These are phyloP conservation scores for Listronotus bonariensis DNA, from an alignment of 1,140 invertebrate genomes.

Conservation along the genomic window DNA sequence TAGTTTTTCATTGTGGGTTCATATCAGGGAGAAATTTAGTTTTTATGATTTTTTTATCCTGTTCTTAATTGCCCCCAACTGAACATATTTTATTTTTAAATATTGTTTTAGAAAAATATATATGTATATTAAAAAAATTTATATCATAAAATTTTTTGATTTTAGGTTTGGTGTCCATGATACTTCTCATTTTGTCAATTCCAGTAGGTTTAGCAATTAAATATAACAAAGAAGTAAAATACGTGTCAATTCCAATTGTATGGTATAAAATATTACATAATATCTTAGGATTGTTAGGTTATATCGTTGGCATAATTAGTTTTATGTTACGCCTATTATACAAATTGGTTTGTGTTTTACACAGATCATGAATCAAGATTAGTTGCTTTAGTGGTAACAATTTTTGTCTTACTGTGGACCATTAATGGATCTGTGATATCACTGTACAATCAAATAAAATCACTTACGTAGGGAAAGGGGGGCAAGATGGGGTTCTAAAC, in stretches of 20 bases:
- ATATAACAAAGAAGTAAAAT: constrained; percentile 33
- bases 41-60: no score
- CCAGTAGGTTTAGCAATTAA: constrained; percentile 38
- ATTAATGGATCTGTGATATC: constrained; percentile 41
- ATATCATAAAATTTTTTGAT: background rate
- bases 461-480: no score
- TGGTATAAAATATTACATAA: constrained; percentile 43
- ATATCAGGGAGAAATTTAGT: no score
- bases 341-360: constrained; percentile 45
- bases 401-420: constrained; percentile 36
- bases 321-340: constrained; percentile 43
- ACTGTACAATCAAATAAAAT: constrained; percentile 40
- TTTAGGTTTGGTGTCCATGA: constrained; percentile 45
- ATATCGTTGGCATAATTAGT: constrained; percentile 44
- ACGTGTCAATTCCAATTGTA: constrained; percentile 9
- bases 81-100: no score
- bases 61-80: no score
- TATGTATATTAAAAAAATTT: no score
- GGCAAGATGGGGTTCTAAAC: no score
- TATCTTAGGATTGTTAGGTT: constrained; percentile 40
- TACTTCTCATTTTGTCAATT: constrained; percentile 38
- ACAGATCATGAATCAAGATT: constrained; percentile 39
- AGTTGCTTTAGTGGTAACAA: constrained; percentile 40
- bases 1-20: no score
- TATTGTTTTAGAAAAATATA: no score